These are phyloP conservation scores for Hyposmocoma kahamanoa DNA, from an alignment of 1,140 invertebrate genomes.

Conservation along the genomic window DNA sequence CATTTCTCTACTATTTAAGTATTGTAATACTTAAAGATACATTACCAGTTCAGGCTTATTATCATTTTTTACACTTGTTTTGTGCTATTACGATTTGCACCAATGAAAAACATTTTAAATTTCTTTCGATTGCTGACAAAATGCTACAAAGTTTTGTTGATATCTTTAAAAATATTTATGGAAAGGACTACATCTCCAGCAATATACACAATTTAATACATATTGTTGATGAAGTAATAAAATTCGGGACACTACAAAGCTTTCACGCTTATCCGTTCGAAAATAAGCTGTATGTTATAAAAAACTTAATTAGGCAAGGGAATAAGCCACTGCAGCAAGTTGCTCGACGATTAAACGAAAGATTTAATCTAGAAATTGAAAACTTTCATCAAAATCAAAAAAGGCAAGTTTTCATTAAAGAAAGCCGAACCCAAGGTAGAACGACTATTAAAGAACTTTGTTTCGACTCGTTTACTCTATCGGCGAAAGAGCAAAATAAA, in stretches of 20 bases:
- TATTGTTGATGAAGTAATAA: conserved; percentile 26
- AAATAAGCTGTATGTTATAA: conserved; percentile 11
- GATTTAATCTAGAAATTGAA: not conserved
- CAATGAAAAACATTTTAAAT: not conserved
- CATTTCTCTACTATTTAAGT: conserved; percentile 24
- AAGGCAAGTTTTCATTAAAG: not conserved
- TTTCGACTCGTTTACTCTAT: not conserved
- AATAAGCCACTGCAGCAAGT: conserved; percentile 5
- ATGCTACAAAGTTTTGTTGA: conserved; percentile 1
- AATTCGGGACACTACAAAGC: conserved; percentile 20
- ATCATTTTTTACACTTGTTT: not conserved
- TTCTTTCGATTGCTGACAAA: conserved; percentile 1
- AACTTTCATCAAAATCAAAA: not conserved
- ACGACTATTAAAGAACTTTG: not conserved
- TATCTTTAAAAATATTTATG: not conserved
- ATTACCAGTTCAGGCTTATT: conserved; percentile 1
- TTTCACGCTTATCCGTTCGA: conserved; percentile 20
- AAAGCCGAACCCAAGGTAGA: not conserved
- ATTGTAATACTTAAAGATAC: conserved; percentile 21
- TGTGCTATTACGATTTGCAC: conserved; percentile 3
- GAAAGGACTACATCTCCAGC: conserved; percentile 14
- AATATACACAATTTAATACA: conserved; percentile 28
- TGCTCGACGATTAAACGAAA: not conserved
- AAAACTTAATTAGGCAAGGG: conserved; percentile 8
- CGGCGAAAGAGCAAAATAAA: not conserved